Evolutionary conservation across 2,113 vertebrate species (phyloP).

Genomic region (Connochaetes taurinus): DNA sequence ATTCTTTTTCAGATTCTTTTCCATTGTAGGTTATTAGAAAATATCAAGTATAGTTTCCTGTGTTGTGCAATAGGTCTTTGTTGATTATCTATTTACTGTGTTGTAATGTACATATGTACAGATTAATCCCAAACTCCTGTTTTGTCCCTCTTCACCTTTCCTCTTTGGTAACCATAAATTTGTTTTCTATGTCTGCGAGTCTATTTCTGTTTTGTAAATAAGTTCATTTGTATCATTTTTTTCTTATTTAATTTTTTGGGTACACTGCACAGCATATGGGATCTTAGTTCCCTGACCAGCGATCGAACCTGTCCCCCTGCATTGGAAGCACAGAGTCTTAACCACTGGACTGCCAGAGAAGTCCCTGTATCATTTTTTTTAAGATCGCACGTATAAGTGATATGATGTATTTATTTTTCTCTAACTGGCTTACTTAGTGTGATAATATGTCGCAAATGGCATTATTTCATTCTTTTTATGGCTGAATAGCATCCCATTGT

Average conservation of each 20-base stretch:
- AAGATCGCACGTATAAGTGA: background rate
- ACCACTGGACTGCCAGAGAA: background rate
- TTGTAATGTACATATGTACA: background rate
- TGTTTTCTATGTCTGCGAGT: background rate
- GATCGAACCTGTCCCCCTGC: background rate
- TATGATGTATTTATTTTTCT: background rate
- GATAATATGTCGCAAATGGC: background rate
- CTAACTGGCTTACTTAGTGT: background rate
- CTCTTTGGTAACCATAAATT: background rate
- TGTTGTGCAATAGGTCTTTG: background rate
- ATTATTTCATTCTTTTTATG: background rate
- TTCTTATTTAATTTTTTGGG: background rate
- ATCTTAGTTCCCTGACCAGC: background rate
- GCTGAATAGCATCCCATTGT: background rate
- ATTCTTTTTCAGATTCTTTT: background rate
- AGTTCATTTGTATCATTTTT: background rate
- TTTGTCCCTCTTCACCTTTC: background rate
- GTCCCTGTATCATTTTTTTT: background rate
- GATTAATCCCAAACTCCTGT: background rate
- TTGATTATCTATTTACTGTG: background rate
- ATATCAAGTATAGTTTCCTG: background rate
- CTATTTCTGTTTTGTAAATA: background rate
- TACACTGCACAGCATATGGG: background rate
- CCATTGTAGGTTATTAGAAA: background rate
- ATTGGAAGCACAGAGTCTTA: background rate